Evolutionary conservation across 2,888 invertebrate genomes (phyloP).

Genomic region (Thereva unica): DNA sequence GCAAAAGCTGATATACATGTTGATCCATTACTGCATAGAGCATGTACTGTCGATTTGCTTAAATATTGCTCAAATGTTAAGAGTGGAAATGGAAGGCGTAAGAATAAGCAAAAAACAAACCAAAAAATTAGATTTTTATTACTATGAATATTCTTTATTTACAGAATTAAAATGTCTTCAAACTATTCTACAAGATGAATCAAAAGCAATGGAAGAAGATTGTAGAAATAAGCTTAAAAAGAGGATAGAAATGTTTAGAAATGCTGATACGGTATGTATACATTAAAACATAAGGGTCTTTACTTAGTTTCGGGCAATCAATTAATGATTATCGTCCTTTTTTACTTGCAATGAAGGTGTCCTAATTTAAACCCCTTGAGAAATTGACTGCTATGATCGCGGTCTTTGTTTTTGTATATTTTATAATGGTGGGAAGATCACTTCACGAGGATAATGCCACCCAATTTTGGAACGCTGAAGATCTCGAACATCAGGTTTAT

Average conservation of each 20-base stretch:
- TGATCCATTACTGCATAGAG: slow-evolving; percentile 87
- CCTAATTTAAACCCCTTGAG: too few relatives aligned
- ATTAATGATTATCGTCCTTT: too few relatives aligned
- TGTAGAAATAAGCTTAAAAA: slow-evolving; percentile 80
- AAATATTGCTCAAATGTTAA: slow-evolving; percentile 79
- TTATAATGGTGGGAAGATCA: too few relatives aligned
- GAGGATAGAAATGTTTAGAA: slow-evolving; percentile 88
- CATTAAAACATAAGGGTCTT: neutral
- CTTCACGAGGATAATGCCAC: too few relatives aligned
- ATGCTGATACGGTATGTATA: slow-evolving; percentile 73
- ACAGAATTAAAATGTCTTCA: slow-evolving; percentile 78
- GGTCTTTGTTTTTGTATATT: too few relatives aligned
- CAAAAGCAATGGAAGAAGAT: slow-evolving; percentile 72
- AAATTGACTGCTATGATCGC: too few relatives aligned
- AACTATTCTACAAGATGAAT: slow-evolving; percentile 68
- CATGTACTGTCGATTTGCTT: slow-evolving; percentile 82
- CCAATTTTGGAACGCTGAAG: too few relatives aligned
- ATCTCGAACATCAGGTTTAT: too few relatives aligned
- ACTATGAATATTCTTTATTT: slow-evolving; percentile 48
- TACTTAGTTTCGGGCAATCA: too few relatives aligned
- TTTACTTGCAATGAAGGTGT: too few relatives aligned
- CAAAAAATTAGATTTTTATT: neutral
- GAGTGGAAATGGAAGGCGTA: slow-evolving; percentile 90
- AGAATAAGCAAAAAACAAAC: slow-evolving; percentile 52
- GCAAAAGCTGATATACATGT: slow-evolving; percentile 92